Conservation (phyloP, 2,113 vertebrate species). For the Connochaetes taurinus region DNA sequence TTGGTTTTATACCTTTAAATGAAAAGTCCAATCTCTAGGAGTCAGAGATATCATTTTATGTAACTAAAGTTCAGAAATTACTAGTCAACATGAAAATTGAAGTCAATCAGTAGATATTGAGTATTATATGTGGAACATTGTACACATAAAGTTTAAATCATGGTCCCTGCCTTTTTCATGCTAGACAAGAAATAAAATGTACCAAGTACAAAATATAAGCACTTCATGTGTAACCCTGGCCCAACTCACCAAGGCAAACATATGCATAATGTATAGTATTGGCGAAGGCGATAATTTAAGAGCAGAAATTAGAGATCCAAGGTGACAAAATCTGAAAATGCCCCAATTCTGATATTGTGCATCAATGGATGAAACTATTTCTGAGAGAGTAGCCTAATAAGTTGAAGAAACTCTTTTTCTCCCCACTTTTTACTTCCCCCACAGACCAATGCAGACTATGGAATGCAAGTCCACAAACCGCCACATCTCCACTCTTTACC, state of each 20-base stretch:
- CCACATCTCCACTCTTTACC: conserved; percentile 72
- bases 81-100: conserved; percentile 2
- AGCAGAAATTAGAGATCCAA: conserved; percentile 14
- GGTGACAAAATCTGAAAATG: conserved; percentile 19
- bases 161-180: neutral
- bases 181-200: neutral
- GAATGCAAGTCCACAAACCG: conserved; percentile 73
- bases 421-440: conserved; percentile 59
- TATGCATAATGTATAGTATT: neutral
- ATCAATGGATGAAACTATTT: conserved; percentile 50
- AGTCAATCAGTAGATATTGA: neutral
- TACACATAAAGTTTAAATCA: neutral
- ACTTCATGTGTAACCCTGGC: neutral
- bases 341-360: neutral
- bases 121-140: neutral
- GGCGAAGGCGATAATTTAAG: neutral
- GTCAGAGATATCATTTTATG: neutral
- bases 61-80: neutral
- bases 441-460: conserved; percentile 69
- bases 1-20: neutral
- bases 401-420: conserved; percentile 67
- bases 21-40: neutral
- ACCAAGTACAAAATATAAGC: neutral
- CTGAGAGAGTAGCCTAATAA: conserved; percentile 41
- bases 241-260: neutral